Evolutionary conservation across 2,113 vertebrate genomes (phyloP), one percentile per base, ranked within the genome.

Genomic region (Brachionichthys hirsutus): DNA sequence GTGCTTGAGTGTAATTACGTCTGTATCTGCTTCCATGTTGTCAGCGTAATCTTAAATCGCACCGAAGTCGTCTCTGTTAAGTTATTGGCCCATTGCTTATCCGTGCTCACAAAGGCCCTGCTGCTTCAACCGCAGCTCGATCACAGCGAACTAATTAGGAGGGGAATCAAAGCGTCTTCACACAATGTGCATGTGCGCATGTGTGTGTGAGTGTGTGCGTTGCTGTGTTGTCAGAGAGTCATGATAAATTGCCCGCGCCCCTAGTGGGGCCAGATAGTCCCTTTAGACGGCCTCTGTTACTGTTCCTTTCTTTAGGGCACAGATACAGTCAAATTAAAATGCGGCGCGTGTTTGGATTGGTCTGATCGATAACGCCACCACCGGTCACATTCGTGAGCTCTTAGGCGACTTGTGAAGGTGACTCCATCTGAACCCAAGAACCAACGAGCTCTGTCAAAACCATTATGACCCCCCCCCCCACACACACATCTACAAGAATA

Each of bases 81-180:
- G 56, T 74, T 54, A 69, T 10, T 36, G 55, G 54, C 14, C 48
- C 43, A 38, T 83, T 66, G 60, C 62, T 70, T 72, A 66, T 78
- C 70, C 53, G 51, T 24, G 19, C 70, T 75, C 51, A 82, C 53
- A 70, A 65, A 74, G 19, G 56, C 58, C 35, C 38, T 3, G 12
- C 38, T 3, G 12, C 52, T 67, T 64, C 24, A 61, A 34, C 61
- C 38, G 48, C 45, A 41, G 34, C n/a, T 9, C 35, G 46, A 50
- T 79, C 67, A 58, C 19, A 44, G 55, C 38, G 46, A 70, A 70
- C 46, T 77, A 66, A 83, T 73, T 74, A 82, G 62, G 38, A 56
- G 43, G n/a, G 7, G 74, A 70, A 77, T 77, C 58, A 42, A 61
- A 66, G 73, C 4, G 2, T 56, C 67, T 64, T 62, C 55, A 35